These are phyloP conservation scores for Drosophila acutilabella DNA, from an alignment of 2,888 invertebrate genomes.

Conservation along the genomic window DNA sequence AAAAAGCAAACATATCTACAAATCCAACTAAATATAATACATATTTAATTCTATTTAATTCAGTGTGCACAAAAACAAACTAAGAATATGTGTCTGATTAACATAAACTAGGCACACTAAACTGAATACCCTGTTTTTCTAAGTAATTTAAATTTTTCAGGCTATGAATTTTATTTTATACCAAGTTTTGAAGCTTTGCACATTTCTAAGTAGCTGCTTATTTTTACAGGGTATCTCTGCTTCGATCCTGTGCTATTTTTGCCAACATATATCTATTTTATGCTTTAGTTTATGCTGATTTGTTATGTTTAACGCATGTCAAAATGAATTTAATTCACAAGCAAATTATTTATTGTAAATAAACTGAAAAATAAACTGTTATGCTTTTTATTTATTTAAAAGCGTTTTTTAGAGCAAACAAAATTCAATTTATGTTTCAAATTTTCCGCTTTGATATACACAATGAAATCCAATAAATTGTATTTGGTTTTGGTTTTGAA, in stretches of 20 bases:
- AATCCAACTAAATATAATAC: constrained; percentile 1
- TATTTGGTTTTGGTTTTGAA: constrained; percentile 10
- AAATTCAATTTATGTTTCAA: constrained; percentile 1
- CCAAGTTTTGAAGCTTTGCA: too few species aligned
- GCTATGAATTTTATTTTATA: too few species aligned
- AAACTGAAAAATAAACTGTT: neutral
- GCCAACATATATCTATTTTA: neutral
- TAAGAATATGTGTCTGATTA: neutral
- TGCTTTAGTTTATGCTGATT: constrained; percentile 3
- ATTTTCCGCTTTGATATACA: neutral
- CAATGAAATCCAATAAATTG: neutral
- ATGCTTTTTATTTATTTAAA: neutral
- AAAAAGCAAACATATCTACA: constrained; percentile 42
- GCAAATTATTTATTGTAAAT: neutral
- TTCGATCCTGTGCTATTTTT: neutral
- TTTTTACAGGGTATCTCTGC: neutral
- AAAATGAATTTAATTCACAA: neutral
- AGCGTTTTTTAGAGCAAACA: neutral
- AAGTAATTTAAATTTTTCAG: too few species aligned
- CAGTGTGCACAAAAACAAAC: constrained; percentile 10
- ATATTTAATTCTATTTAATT: constrained; percentile 29
- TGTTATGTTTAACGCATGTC: neutral
- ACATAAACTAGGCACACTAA: neutral
- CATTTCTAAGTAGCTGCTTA: neutral
- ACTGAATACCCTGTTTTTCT: neutral